Percentiles rank a stretch among this genome's conserved stretches.
These are phyloP conservation scores for Argyrosomus regius DNA, from an alignment of 2,797 vertebrate species.

Conservation along the genomic window DNA sequence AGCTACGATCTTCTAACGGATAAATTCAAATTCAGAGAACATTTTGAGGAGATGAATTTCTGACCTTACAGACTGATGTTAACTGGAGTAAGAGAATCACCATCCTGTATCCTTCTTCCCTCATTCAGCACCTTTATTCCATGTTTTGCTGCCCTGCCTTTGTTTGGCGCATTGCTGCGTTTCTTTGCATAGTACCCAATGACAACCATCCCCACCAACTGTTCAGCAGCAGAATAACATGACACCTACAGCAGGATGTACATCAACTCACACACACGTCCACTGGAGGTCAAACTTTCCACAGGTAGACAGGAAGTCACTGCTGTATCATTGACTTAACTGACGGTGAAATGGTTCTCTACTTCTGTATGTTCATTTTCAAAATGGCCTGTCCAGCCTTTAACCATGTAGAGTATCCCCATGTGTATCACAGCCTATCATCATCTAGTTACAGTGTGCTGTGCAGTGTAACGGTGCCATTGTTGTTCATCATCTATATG, in stretches of 20 bases:
- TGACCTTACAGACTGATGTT: neutral
- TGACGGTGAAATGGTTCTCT: neutral
- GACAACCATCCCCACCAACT: neutral
- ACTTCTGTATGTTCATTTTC: neutral
- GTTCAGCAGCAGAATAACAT: neutral
- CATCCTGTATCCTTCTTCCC: too few species aligned
- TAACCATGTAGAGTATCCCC: too few species aligned
- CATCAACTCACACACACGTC: neutral
- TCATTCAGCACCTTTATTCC: too few species aligned
- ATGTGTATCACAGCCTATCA: neutral
- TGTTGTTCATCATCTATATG: neutral
- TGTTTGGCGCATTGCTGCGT: too few species aligned
- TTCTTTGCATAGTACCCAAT: too few species aligned
- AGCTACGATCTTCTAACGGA: neutral
- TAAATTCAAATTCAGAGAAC: neutral
- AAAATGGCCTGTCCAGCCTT: too few species aligned
- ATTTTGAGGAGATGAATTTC: neutral
- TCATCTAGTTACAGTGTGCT: too few species aligned
- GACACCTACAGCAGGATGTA: neutral
- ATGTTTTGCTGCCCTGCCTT: too few species aligned
- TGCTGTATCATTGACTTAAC: neutral
- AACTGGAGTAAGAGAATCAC: too few species aligned
- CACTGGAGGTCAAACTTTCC: neutral
- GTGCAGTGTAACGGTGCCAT: neutral
- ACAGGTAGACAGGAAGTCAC: neutral